Percentiles rank a stretch among this genome's conserved stretches.
phyloP scores from a whole-genome alignment of 2,797 vertebrate genomes.

The Lutjanus campechanus region DNA sequence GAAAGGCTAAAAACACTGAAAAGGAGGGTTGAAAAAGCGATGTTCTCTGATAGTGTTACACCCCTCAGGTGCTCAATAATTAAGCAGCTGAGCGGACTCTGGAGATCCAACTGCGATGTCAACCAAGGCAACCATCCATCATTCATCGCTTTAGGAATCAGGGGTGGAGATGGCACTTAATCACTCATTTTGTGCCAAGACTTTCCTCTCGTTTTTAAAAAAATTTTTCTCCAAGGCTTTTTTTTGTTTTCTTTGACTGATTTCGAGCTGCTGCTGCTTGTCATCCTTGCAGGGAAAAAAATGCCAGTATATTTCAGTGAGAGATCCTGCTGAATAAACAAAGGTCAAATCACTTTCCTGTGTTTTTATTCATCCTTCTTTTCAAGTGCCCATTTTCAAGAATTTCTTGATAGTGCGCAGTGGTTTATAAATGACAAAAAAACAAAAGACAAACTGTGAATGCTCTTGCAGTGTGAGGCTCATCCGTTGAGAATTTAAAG shows the following conservation, averaged over 20 bases:
- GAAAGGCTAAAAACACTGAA: conserved; percentile 27
- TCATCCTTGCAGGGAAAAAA: conserved; percentile 11
- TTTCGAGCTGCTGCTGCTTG: conserved; percentile 33
- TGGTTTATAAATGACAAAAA: conserved; percentile 35
- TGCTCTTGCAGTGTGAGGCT: conserved; percentile 17
- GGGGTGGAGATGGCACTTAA: conserved; percentile 62
- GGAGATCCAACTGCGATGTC: conserved; percentile 66
- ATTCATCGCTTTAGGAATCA: conserved; percentile 70
- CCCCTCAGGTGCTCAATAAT: conserved; percentile 72
- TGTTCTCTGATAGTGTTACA: conserved; percentile 52
- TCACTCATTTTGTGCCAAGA: conserved; percentile 59
- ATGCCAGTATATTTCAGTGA: conserved; percentile 14
- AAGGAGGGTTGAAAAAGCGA: conserved; percentile 46
- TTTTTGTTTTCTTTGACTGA: conserved; percentile 30
- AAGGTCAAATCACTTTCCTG: conserved; percentile 29
- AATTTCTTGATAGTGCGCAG: conserved; percentile 7
- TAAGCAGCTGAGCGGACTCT: conserved; percentile 66
- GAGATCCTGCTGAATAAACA: conserved; percentile 48
- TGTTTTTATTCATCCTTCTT: conserved; percentile 13
- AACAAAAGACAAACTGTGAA: background rate
- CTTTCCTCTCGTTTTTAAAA: conserved; percentile 11
- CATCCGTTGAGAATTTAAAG: conserved; percentile 44
- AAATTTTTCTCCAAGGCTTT: conserved; percentile 21
- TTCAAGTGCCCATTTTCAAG: conserved; percentile 9
- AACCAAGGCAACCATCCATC: conserved; percentile 70